phyloP scores from a whole-genome alignment of 2,888 invertebrate species.

The Calameuta pallipes region DNA sequence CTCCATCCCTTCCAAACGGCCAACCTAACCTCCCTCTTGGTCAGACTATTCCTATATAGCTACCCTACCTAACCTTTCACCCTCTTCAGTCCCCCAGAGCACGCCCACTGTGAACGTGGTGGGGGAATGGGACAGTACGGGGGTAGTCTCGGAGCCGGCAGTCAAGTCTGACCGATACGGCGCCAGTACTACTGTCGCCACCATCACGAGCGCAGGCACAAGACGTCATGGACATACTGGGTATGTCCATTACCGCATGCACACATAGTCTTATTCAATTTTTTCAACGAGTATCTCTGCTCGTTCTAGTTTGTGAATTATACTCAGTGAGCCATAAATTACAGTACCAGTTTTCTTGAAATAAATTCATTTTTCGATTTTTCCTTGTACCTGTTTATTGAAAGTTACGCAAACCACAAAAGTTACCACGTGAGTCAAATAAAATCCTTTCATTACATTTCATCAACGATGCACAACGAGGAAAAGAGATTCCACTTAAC shows the following conservation, averaged over 20 bases:
- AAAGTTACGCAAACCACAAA: background rate
- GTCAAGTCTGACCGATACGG: conserved; percentile 61
- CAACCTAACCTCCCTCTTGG: conserved; percentile 18
- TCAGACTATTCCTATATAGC: conserved; percentile 16
- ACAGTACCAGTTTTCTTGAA: background rate
- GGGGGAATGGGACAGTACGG: conserved; percentile 31
- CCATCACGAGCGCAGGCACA: conserved; percentile 63
- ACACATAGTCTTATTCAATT: conserved; percentile 12
- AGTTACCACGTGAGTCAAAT: background rate
- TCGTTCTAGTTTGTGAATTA: background rate
- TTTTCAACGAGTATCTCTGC: background rate
- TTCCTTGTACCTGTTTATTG: background rate
- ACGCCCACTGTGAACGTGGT: conserved; percentile 51
- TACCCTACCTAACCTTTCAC: conserved; percentile 20
- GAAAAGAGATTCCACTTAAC: background rate
- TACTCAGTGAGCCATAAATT: background rate
- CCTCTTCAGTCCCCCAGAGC: conserved; percentile 30
- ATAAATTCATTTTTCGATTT: background rate
- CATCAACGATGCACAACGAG: background rate
- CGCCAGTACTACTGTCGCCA: conserved; percentile 65
- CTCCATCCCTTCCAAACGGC: conserved; percentile 11
- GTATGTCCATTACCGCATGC: conserved; percentile 56
- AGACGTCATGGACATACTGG: conserved; percentile 65
- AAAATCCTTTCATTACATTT: background rate
- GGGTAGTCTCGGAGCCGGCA: conserved; percentile 52